phyloP scores from a whole-genome alignment of 2,797 vertebrate species.

The Notamacropus eugenii region DNA sequence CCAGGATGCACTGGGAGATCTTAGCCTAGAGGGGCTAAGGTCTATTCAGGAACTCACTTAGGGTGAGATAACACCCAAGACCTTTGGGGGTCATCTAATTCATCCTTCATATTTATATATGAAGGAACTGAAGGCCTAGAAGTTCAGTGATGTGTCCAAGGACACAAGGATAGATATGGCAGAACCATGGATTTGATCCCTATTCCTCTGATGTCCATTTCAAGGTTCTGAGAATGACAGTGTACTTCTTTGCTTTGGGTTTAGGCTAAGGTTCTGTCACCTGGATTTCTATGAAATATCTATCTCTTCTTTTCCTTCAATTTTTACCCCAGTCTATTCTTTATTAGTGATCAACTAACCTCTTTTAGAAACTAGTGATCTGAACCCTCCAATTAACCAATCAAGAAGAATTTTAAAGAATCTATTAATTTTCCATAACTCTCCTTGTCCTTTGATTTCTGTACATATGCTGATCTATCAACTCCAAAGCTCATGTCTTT shows the following conservation, averaged over 20 bases:
- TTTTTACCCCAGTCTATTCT: not conserved
- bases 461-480: not conserved
- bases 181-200: too few relatives aligned
- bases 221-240: not conserved
- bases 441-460: not conserved
- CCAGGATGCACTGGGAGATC: too few relatives aligned
- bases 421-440: not conserved
- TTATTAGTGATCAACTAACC: not conserved
- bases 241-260: not conserved
- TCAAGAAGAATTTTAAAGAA: not conserved
- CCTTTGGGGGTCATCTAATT: too few relatives aligned
- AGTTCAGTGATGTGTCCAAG: too few relatives aligned
- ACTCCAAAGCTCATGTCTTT: not conserved
- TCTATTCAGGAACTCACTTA: too few relatives aligned
- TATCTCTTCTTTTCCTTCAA: not conserved
- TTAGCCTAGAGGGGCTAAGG: too few relatives aligned
- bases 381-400: not conserved
- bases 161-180: too few relatives aligned
- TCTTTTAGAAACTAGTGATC: slow-evolving; percentile 7
- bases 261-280: not conserved
- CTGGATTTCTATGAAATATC: not conserved
- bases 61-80: too few relatives aligned
- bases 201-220: not conserved
- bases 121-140: too few relatives aligned
- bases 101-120: too few relatives aligned